phyloP scores from a whole-genome alignment of 2,888 invertebrate genomes.

The Papilio demoleus region DNA sequence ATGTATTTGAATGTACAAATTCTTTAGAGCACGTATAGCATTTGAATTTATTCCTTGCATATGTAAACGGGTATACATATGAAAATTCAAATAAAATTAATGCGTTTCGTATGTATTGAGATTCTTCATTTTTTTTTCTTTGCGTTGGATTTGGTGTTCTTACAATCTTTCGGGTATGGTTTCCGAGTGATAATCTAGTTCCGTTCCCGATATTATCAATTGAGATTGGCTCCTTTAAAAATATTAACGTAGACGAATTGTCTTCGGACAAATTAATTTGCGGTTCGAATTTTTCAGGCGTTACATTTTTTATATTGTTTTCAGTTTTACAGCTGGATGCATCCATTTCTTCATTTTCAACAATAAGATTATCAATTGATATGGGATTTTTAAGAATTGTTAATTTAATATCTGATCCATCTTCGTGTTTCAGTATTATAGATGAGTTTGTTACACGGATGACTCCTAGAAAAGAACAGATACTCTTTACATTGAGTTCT shows the following conservation, averaged over 20 bases:
- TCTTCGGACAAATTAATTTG: slow-evolving; percentile 34
- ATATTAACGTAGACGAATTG: slow-evolving; percentile 43
- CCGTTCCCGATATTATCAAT: slow-evolving; percentile 53
- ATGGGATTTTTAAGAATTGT: slow-evolving; percentile 63
- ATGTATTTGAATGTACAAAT: slow-evolving; percentile 55
- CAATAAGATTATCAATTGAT: slow-evolving; percentile 54
- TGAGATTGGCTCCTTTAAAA: slow-evolving; percentile 61
- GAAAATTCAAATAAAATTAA: slow-evolving; percentile 64
- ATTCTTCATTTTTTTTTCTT: slow-evolving; percentile 8
- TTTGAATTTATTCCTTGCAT: slow-evolving; percentile 65
- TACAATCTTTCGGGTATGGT: slow-evolving; percentile 53
- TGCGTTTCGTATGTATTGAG: slow-evolving; percentile 62
- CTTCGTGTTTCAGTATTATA: slow-evolving; percentile 60
- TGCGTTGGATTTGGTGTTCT: slow-evolving; percentile 49
- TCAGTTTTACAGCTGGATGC: slow-evolving; percentile 23
- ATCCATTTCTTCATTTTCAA: slow-evolving; percentile 48
- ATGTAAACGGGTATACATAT: slow-evolving; percentile 67
- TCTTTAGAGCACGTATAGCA: slow-evolving; percentile 63
- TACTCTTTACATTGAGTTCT: not conserved
- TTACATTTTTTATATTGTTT: slow-evolving; percentile 23
- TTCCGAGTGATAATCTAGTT: slow-evolving; percentile 43
- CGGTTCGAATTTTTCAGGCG: slow-evolving; percentile 6
- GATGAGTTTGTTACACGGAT: slow-evolving; percentile 62
- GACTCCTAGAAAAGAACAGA: slow-evolving; percentile 63
- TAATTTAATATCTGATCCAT: slow-evolving; percentile 59